Percentiles rank a stretch among this genome's conserved stretches.
Conservation (phyloP, 2,888 invertebrate species). For the Cheilosia soror region DNA sequence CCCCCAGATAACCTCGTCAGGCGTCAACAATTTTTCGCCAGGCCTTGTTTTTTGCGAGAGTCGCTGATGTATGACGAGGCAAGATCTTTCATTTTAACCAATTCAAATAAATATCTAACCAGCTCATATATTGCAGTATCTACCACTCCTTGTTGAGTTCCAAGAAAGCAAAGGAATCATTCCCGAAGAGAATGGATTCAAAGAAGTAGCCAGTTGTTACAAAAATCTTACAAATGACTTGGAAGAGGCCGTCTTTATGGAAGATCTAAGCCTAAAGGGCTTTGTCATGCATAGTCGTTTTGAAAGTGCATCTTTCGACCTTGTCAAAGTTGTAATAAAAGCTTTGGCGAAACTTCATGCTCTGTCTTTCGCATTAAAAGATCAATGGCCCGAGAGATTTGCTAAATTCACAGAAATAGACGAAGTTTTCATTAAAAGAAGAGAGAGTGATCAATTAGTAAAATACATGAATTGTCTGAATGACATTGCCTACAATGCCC, state of each 20-base stretch:
- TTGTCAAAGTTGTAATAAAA: constrained; percentile 82
- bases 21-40: constrained; percentile 80
- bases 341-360: constrained; percentile 85
- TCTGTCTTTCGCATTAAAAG: constrained; percentile 83
- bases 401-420: constrained; percentile 76
- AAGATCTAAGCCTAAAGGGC: constrained; percentile 83
- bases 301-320: constrained; percentile 81
- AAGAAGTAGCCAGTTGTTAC: constrained; percentile 78
- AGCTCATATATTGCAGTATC: neutral
- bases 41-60: constrained; percentile 80
- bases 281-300: constrained; percentile 84
- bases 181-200: constrained; percentile 76
- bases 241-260: constrained; percentile 84
- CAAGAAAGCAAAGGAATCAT: constrained; percentile 78
- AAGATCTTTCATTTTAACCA: neutral
- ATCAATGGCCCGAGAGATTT: constrained; percentile 78
- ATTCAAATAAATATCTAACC: too few species aligned
- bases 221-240: constrained; percentile 79
- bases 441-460: neutral
- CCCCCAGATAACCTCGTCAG: constrained; percentile 79
- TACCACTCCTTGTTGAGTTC: constrained; percentile 71
- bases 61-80: constrained; percentile 79
- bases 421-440: constrained; percentile 78
- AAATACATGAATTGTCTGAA: constrained; percentile 78
- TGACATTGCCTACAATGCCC: constrained; percentile 65